Evolutionary conservation across 2,113 vertebrate species (phyloP).

Genomic region (Rattus rattus): DNA sequence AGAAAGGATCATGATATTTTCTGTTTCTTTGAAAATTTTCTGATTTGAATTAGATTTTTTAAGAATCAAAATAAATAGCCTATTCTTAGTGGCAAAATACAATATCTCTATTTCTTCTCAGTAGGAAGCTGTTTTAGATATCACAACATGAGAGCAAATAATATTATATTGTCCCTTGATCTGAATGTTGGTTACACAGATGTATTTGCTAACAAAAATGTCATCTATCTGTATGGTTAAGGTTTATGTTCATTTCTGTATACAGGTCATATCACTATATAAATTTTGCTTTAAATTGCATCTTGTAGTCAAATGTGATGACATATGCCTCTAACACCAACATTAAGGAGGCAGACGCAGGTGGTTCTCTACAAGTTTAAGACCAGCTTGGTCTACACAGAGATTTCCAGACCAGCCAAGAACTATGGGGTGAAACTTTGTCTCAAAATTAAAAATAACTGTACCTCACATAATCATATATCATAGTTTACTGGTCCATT

Average conservation of each 20-base stretch:
- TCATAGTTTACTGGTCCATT: neutral
- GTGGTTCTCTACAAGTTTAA: neutral
- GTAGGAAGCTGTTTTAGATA: slow-evolving; percentile 55
- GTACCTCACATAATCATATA: neutral
- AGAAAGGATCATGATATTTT: slow-evolving; percentile 45
- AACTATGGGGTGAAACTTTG: neutral
- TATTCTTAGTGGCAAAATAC: slow-evolving; percentile 10
- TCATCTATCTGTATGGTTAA: neutral
- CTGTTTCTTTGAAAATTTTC: slow-evolving; percentile 40
- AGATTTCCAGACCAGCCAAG: neutral
- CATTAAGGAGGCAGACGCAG: neutral
- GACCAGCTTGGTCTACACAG: neutral
- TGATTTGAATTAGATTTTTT: slow-evolving; percentile 33
- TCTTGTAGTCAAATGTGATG: neutral
- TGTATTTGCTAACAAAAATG: slow-evolving; percentile 46
- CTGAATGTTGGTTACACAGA: slow-evolving; percentile 13
- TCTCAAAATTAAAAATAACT: neutral
- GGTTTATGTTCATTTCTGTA: neutral
- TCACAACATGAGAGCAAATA: slow-evolving; percentile 41
- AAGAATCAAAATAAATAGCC: slow-evolving; percentile 57
- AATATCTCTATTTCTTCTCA: slow-evolving; percentile 57
- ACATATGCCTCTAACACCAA: neutral
- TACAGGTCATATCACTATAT: neutral
- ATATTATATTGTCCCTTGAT: slow-evolving; percentile 12
- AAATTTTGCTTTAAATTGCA: neutral